A percentile compares a stretch with the other conserved stretches of the same genome.
These are phyloP conservation scores for Drosophila imparisetae DNA, from an alignment of 2,888 invertebrate genomes.

Conservation along the genomic window DNA sequence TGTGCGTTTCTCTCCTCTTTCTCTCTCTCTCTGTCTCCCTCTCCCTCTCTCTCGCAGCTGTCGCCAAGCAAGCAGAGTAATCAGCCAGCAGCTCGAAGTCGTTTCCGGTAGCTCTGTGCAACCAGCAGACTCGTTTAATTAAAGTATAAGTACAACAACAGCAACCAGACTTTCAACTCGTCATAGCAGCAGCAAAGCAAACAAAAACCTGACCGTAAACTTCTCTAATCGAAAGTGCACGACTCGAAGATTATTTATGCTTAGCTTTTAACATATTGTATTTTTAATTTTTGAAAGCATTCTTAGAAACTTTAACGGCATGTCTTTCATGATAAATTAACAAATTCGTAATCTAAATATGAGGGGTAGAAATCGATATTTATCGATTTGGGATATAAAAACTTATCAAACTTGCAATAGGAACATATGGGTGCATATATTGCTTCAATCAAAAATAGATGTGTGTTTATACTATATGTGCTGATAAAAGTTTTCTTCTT, in stretches of 20 bases:
- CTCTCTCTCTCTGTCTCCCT: neutral
- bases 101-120: conserved; percentile 48
- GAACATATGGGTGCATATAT: neutral
- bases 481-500: neutral
- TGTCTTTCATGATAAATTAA: neutral
- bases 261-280: neutral
- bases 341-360: neutral
- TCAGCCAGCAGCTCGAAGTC: conserved; percentile 45
- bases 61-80: conserved; percentile 41
- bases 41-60: conserved; percentile 21
- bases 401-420: neutral
- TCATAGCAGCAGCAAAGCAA: conserved; percentile 9
- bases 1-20: neutral
- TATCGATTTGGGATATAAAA: neutral
- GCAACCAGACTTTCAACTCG: conserved; percentile 35
- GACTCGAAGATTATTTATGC: neutral
- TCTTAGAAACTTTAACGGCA: neutral
- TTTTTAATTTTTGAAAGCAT: neutral
- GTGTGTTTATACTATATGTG: neutral
- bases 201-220: conserved; percentile 9
- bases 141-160: conserved; percentile 37
- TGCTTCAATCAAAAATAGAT: neutral
- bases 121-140: conserved; percentile 48
- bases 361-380: neutral
- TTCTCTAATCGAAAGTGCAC: neutral